These are phyloP conservation scores for Microctonus brassicae DNA, from an alignment of 2,888 invertebrate genomes.

Conservation along the genomic window DNA sequence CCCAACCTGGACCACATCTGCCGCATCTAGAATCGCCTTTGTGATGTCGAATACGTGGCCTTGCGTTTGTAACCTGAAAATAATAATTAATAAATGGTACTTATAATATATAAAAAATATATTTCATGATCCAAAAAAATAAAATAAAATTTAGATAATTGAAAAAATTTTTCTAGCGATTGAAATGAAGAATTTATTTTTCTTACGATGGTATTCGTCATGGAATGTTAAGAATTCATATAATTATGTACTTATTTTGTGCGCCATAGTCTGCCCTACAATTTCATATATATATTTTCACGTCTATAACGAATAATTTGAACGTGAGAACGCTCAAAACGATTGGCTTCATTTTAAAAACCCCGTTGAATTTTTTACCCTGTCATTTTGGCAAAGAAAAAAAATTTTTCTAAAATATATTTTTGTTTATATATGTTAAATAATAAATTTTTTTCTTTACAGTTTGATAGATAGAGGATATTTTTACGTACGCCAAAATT, in stretches of 20 bases:
- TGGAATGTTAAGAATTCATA: not conserved
- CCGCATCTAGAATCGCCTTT: constrained; percentile 64
- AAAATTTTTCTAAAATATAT: not conserved
- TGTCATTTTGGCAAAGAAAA: not conserved
- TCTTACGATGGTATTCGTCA: not conserved
- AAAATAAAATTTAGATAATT: not conserved
- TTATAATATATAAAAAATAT: not conserved
- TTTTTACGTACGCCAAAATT: constrained; percentile 7
- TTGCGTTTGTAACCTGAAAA: constrained; percentile 59
- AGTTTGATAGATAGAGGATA: not conserved
- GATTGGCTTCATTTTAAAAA: not conserved
- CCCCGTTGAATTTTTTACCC: not conserved
- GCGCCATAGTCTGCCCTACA: not conserved
- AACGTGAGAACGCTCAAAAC: constrained; percentile 1
- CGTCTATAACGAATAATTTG: not conserved
- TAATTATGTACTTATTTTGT: not conserved
- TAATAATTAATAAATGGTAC: constrained; percentile 7
- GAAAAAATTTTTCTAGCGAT: not conserved
- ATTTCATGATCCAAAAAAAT: too few species aligned
- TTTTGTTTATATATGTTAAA: not conserved
- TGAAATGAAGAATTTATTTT: not conserved
- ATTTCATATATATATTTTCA: not conserved
- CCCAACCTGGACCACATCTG: constrained; percentile 69
- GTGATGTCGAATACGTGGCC: constrained; percentile 63
- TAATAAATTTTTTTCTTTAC: not conserved